Percentiles rank a stretch among this genome's conserved stretches.
phyloP scores from a whole-genome alignment of 2,797 vertebrate species.

The Tachyglossus aculeatus region DNA sequence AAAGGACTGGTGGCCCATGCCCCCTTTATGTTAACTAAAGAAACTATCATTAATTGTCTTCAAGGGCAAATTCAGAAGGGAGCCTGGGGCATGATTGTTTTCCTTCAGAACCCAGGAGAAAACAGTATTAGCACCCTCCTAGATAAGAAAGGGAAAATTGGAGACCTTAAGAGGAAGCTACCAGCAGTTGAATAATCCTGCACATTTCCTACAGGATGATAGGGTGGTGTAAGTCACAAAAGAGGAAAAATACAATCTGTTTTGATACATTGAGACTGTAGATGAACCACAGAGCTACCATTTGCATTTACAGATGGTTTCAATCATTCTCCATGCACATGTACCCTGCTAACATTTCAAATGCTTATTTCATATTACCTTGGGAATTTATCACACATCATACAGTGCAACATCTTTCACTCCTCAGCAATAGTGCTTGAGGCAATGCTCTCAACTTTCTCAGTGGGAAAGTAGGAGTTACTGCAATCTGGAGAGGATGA shows the following conservation, averaged over 20 bases:
- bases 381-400: conserved; percentile 17
- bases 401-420: conserved; percentile 3
- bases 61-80: neutral
- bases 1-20: too few relatives aligned
- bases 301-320: conserved; percentile 26
- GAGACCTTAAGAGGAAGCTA: neutral
- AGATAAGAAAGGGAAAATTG: too few relatives aligned
- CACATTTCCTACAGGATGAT: conserved; percentile 2
- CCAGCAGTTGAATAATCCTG: neutral
- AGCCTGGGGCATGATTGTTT: too few relatives aligned
- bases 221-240: conserved; percentile 26
- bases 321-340: conserved; percentile 38
- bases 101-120: too few relatives aligned
- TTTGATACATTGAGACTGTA: conserved; percentile 19
- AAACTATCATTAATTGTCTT: too few relatives aligned
- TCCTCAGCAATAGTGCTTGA: conserved; percentile 28
- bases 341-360: conserved; percentile 42
- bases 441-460: conserved; percentile 49
- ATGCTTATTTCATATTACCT: conserved; percentile 34
- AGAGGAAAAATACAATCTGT: conserved; percentile 22
- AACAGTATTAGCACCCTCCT: too few relatives aligned
- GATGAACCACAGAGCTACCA: conserved; percentile 40
- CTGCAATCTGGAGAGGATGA: conserved; percentile 38
- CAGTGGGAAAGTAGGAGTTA: conserved; percentile 35
- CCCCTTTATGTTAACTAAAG: too few relatives aligned